These are phyloP conservation scores for Leptosomus discolor DNA, from an alignment of 2,113 vertebrate genomes.

Conservation along the genomic window DNA sequence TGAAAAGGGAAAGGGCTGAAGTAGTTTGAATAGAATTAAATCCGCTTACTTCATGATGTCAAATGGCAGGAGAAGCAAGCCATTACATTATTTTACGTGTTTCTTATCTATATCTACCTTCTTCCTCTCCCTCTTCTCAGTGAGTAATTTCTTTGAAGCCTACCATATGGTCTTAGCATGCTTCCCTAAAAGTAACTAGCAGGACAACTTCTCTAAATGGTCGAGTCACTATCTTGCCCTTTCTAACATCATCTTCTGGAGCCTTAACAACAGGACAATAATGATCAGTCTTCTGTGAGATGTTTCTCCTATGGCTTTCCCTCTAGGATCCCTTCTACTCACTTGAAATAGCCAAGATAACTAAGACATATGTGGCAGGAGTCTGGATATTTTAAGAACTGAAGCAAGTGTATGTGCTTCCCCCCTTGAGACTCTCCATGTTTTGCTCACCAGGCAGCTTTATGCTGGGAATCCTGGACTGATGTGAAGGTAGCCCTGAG, in stretches of 20 bases:
- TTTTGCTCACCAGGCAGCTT: neutral
- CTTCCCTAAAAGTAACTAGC: neutral
- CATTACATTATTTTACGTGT: neutral
- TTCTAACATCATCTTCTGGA: neutral
- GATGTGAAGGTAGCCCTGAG: neutral
- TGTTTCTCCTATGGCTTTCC: neutral
- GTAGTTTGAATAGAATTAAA: neutral
- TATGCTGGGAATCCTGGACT: neutral
- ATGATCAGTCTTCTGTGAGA: neutral
- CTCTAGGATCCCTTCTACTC: neutral
- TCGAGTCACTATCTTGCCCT: neutral
- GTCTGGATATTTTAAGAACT: neutral
- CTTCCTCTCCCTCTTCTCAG: neutral
- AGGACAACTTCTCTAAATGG: neutral
- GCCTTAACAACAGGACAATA: neutral
- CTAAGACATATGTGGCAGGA: neutral
- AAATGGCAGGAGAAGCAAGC: neutral
- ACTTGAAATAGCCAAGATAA: neutral
- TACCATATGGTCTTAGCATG: neutral
- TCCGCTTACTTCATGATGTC: neutral
- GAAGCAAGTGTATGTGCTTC: neutral
- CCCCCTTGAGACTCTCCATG: neutral
- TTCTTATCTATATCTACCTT: neutral
- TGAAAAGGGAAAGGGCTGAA: neutral
- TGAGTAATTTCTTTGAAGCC: neutral